These are phyloP conservation scores for Phainopepla nitens DNA, from an alignment of 2,113 vertebrate species.

Conservation along the genomic window DNA sequence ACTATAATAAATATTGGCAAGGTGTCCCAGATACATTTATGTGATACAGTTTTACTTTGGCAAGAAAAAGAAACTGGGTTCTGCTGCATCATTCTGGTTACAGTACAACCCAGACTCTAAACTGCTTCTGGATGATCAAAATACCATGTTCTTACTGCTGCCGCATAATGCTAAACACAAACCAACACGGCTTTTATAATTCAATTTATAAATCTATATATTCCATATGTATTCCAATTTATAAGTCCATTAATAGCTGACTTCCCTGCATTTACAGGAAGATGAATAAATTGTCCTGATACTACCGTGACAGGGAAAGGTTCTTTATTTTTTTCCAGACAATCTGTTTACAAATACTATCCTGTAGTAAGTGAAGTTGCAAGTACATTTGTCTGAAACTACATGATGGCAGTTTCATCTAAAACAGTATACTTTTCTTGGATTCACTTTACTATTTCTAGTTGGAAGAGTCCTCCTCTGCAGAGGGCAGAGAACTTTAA, in stretches of 20 bases:
- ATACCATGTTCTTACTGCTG: not conserved
- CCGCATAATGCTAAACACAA: constrained; percentile 33
- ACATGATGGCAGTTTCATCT: constrained; percentile 45
- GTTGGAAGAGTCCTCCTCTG: not conserved
- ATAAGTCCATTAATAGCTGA: constrained; percentile 52
- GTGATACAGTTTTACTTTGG: not conserved
- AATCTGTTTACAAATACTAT: constrained; percentile 13
- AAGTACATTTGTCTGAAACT: constrained; percentile 51
- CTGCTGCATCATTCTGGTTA: not conserved
- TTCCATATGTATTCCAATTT: not conserved
- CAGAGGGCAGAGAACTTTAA: constrained; percentile 4
- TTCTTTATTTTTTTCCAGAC: constrained; percentile 38
- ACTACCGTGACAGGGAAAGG: not conserved
- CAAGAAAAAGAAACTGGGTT: not conserved
- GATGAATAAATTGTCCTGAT: constrained; percentile 25
- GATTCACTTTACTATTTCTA: constrained; percentile 4
- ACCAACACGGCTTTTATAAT: constrained; percentile 35
- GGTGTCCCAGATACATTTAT: not conserved
- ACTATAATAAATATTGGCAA: not conserved
- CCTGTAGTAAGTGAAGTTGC: constrained; percentile 26
- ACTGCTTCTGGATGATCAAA: not conserved
- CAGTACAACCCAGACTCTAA: not conserved
- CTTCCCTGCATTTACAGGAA: constrained; percentile 59
- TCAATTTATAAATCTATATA: not conserved
- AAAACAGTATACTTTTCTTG: constrained; percentile 20